phyloP scores from a whole-genome alignment of 2,113 vertebrate genomes.

The Egretta garzetta region DNA sequence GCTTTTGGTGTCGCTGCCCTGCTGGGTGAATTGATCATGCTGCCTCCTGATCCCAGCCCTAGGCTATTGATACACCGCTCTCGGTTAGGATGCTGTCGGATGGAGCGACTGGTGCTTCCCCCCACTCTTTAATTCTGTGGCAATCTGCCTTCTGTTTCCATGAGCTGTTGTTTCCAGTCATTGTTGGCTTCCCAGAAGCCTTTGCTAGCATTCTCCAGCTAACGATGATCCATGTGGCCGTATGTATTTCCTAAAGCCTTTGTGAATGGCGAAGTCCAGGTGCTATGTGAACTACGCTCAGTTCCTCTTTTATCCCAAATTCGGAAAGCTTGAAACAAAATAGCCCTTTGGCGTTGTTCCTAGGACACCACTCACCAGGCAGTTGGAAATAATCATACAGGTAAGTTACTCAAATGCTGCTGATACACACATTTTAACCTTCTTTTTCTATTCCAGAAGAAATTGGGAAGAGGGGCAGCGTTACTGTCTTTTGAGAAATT shows the following conservation, averaged over 20 bases:
- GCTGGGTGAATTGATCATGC: not conserved
- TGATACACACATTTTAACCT: not conserved
- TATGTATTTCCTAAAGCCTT: not conserved
- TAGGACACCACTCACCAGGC: slow-evolving; percentile 44
- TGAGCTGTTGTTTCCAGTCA: not conserved
- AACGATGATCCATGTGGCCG: not conserved
- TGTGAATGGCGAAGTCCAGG: not conserved
- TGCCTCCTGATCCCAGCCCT: not conserved
- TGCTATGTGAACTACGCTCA: not conserved
- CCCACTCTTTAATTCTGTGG: not conserved
- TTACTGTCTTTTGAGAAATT: slow-evolving; percentile 33
- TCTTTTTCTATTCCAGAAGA: slow-evolving; percentile 43
- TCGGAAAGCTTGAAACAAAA: slow-evolving; percentile 48
- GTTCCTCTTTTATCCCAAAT: slow-evolving; percentile 8
- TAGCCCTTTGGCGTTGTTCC: slow-evolving; percentile 44
- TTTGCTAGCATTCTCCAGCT: not conserved
- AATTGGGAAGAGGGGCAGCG: not conserved
- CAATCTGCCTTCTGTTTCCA: not conserved
- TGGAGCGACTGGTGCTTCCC: rapidly evolving
- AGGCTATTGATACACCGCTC: rapidly evolving
- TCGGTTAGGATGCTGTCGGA: not conserved
- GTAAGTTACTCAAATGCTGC: slow-evolving; percentile 15
- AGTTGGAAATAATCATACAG: slow-evolving; percentile 49
- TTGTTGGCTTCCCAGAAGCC: not conserved
- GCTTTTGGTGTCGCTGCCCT: not conserved